Evolutionary conservation across 1,140 invertebrate genomes (phyloP).

Genomic region (Drosophila triauraria): DNA sequence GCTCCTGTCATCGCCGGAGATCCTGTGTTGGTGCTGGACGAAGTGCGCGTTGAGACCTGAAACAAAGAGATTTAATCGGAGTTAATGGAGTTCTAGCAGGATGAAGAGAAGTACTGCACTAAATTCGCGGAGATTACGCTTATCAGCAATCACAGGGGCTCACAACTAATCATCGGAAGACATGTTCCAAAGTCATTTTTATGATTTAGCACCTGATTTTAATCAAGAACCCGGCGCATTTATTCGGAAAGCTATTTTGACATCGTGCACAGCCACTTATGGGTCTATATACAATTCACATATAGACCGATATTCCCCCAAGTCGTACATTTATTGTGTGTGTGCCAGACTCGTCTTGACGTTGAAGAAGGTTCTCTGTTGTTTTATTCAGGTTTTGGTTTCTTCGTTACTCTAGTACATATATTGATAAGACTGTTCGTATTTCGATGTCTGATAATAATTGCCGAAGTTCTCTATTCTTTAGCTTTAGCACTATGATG

Average conservation of each 20-base stretch:
- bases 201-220: slow-evolving; percentile 67
- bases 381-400: slow-evolving; percentile 19
- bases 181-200: slow-evolving; percentile 54
- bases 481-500: slow-evolving; percentile 7
- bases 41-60: slow-evolving; percentile 57
- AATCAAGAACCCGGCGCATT: slow-evolving; percentile 45
- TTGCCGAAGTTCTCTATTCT: slow-evolving; percentile 2
- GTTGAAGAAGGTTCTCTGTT: slow-evolving; percentile 9
- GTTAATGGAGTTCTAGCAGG: background rate
- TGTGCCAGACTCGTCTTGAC: slow-evolving; percentile 3
- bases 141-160: slow-evolving; percentile 44
- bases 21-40: slow-evolving; percentile 36
- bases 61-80: slow-evolving; percentile 6
- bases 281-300: slow-evolving; percentile 17
- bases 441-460: slow-evolving; percentile 26
- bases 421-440: slow-evolving; percentile 21
- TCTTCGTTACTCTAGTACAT: slow-evolving; percentile 17
- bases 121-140: slow-evolving; percentile 15
- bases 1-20: slow-evolving; percentile 29
- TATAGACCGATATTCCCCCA: background rate
- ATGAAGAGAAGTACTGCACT: slow-evolving; percentile 5
- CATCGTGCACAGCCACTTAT: slow-evolving; percentile 44
- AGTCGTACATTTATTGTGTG: background rate
- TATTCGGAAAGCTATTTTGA: slow-evolving; percentile 28
- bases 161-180: slow-evolving; percentile 51